phyloP scores from a whole-genome alignment of 2,797 vertebrate species.

The Acrocephalus scirpaceus region DNA sequence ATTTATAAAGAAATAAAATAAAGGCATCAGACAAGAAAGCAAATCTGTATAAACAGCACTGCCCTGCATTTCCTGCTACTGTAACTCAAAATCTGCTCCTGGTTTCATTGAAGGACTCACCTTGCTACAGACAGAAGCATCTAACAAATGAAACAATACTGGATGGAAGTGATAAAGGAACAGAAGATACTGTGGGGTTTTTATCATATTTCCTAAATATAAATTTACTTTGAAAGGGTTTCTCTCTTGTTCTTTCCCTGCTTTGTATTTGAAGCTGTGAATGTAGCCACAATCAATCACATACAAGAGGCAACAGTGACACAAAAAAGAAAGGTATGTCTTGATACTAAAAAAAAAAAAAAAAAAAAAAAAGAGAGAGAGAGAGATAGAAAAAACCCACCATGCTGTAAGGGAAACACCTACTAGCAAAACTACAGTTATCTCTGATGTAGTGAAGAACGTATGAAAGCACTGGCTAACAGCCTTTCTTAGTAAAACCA shows the following conservation, averaged over 20 bases:
- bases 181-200: neutral
- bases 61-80: neutral
- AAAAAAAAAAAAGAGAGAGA: neutral
- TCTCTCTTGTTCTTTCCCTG: neutral
- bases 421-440: neutral
- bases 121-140: neutral
- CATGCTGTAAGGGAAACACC: neutral
- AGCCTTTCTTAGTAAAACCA: neutral
- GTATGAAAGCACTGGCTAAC: neutral
- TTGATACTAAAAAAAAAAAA: neutral
- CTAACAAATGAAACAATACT: neutral
- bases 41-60: neutral
- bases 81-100: neutral
- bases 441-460: neutral
- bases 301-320: neutral
- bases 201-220: neutral
- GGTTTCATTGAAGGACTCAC: neutral
- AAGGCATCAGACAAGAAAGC: slow-evolving; percentile 19
- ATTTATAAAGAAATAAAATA: slow-evolving; percentile 14
- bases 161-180: neutral
- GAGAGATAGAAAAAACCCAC: fast-evolving
- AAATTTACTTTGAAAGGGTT: neutral
- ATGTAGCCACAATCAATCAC: neutral
- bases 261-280: neutral
- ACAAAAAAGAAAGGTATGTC: neutral